These are phyloP conservation scores for Scrobipalpa atriplicella DNA, from an alignment of 2,888 invertebrate genomes.

Conservation along the genomic window DNA sequence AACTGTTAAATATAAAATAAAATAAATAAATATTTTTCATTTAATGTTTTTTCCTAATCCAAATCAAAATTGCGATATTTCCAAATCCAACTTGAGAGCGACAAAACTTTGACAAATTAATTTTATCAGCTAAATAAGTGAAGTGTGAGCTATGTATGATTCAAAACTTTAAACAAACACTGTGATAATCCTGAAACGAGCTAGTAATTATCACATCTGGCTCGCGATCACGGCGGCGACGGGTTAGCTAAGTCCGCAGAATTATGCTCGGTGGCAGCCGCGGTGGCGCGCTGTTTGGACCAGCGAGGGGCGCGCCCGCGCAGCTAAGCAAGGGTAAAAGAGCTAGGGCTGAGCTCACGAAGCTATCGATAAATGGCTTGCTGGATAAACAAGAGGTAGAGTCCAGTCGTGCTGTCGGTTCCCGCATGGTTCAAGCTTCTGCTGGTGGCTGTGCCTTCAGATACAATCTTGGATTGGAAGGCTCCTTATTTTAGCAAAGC, in stretches of 20 bases:
- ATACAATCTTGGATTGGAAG: too few relatives aligned
- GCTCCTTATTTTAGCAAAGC: too few relatives aligned
- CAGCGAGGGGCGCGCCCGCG: conserved; percentile 52
- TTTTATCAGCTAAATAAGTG: neutral
- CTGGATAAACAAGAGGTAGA: too few relatives aligned
- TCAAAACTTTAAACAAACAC: neutral
- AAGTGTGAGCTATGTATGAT: neutral
- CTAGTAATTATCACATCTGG: conserved; percentile 62
- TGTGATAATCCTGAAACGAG: conserved; percentile 56
- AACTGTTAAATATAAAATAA: too few relatives aligned
- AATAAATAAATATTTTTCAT: too few relatives aligned
- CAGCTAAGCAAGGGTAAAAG: conserved; percentile 40
- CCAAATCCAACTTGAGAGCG: too few relatives aligned
- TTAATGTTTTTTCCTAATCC: too few relatives aligned
- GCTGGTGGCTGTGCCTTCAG: too few relatives aligned
- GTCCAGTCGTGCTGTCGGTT: too few relatives aligned
- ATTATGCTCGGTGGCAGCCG: conserved; percentile 74
- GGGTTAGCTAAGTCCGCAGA: conserved; percentile 74
- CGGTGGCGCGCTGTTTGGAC: conserved; percentile 46
- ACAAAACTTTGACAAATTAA: too few relatives aligned
- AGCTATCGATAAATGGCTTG: conserved; percentile 32
- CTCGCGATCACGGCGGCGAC: conserved; percentile 37
- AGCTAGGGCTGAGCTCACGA: conserved; percentile 45
- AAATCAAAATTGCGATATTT: too few relatives aligned
- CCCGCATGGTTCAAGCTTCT: too few relatives aligned